Evolutionary conservation across 2,888 invertebrate species (phyloP).

Genomic region (Apodemia zela): DNA sequence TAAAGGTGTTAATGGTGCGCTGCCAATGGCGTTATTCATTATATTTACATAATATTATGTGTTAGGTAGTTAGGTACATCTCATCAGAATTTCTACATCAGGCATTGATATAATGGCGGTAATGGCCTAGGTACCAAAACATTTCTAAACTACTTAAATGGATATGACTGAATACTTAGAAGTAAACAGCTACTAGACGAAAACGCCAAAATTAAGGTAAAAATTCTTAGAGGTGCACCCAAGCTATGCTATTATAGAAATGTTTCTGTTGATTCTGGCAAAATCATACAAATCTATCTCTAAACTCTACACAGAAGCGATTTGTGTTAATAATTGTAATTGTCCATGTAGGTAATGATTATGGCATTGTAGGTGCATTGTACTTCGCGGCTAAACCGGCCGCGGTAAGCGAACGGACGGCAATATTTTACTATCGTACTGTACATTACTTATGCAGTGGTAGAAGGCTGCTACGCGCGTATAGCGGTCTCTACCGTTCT

Average conservation of each 20-base stretch:
- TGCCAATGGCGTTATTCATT: too few species aligned
- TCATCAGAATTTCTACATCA: too few species aligned
- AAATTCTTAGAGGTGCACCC: not conserved
- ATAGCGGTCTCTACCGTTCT: conserved; percentile 51
- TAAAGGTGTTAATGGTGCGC: too few species aligned
- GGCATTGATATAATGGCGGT: too few species aligned
- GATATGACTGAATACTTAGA: too few species aligned
- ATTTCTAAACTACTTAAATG: too few species aligned
- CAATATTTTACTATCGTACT: conserved; percentile 52
- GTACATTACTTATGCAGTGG: conserved; percentile 58
- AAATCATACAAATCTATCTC: not conserved
- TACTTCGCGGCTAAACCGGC: conserved; percentile 59
- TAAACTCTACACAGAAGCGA: conserved; percentile 31
- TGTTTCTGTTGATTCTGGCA: not conserved
- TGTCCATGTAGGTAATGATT: conserved; percentile 58
- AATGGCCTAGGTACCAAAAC: too few species aligned
- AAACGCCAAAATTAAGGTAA: not conserved
- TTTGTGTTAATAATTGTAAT: conserved; percentile 58
- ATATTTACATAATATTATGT: too few species aligned
- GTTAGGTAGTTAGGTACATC: too few species aligned
- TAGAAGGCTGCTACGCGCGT: conserved; percentile 66
- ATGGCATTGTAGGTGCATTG: conserved; percentile 65
- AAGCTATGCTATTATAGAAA: too few species aligned
- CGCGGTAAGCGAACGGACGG: conserved; percentile 49
- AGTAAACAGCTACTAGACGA: too few species aligned